Conservation (phyloP, 2,888 invertebrate species). For the Drosophila flavopinicola region DNA sequence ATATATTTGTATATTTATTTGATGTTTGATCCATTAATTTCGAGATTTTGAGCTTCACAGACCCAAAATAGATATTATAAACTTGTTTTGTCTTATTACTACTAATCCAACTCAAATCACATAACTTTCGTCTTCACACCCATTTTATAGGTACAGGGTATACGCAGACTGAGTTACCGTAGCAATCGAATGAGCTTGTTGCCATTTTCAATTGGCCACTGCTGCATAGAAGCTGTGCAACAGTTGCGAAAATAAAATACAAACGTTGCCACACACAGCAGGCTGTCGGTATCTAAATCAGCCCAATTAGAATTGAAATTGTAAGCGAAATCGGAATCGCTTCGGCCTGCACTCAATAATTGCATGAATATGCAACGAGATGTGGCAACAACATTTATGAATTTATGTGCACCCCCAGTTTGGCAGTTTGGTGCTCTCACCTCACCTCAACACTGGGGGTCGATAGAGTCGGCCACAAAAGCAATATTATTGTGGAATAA, state of each 20-base stretch:
- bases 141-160: neutral
- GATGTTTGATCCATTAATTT: too few species aligned
- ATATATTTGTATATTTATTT: neutral
- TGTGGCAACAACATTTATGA: slow-evolving; percentile 46
- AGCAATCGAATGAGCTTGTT: slow-evolving; percentile 10
- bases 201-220: slow-evolving; percentile 18
- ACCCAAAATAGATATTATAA: neutral
- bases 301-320: slow-evolving; percentile 60
- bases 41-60: neutral
- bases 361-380: slow-evolving; percentile 70
- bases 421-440: neutral
- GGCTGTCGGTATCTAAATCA: slow-evolving; percentile 49
- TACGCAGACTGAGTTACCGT: neutral
- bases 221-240: slow-evolving; percentile 17
- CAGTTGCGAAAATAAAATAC: slow-evolving; percentile 32
- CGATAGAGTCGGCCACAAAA: slow-evolving; percentile 32
- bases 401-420: slow-evolving; percentile 26
- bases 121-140: too few species aligned
- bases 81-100: too few species aligned
- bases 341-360: slow-evolving; percentile 45
- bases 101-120: too few species aligned
- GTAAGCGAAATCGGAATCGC: slow-evolving; percentile 19
- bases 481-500: slow-evolving; percentile 74
- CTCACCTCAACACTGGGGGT: slow-evolving; percentile 7
- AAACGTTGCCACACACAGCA: slow-evolving; percentile 9